phyloP scores from a whole-genome alignment of 2,113 vertebrate genomes.

The Propithecus coquereli region DNA sequence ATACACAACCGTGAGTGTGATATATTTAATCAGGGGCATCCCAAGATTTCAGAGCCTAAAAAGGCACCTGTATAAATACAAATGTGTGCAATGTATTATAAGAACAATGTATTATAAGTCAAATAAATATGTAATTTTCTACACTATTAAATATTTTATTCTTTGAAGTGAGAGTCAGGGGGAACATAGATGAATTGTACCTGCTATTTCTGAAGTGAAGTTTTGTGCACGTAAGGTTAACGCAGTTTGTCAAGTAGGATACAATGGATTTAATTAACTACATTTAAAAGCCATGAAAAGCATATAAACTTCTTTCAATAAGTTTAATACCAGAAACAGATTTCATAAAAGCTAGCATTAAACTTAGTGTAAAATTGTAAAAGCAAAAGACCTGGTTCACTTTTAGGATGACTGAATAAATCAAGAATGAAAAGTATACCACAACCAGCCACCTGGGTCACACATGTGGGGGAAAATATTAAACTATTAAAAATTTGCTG shows the following conservation, averaged over 20 bases:
- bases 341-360: not conserved
- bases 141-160: not conserved
- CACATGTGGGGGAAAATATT: not conserved
- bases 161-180: not conserved
- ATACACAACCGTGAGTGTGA: not conserved
- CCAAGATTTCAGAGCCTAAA: not conserved
- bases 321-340: not conserved
- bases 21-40: not conserved
- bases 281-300: not conserved
- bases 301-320: not conserved
- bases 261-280: not conserved
- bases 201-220: not conserved
- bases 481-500: not conserved
- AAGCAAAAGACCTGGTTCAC: not conserved
- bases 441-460: not conserved
- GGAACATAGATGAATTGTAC: not conserved
- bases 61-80: not conserved
- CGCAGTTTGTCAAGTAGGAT: not conserved
- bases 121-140: not conserved
- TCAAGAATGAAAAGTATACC: not conserved
- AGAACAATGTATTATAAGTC: not conserved
- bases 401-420: not conserved
- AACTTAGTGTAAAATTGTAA: not conserved
- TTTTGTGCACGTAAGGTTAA: not conserved
- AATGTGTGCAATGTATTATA: not conserved